Evolutionary conservation across 2,888 invertebrate genomes (phyloP).

Genomic region (Chrysolina americana): DNA sequence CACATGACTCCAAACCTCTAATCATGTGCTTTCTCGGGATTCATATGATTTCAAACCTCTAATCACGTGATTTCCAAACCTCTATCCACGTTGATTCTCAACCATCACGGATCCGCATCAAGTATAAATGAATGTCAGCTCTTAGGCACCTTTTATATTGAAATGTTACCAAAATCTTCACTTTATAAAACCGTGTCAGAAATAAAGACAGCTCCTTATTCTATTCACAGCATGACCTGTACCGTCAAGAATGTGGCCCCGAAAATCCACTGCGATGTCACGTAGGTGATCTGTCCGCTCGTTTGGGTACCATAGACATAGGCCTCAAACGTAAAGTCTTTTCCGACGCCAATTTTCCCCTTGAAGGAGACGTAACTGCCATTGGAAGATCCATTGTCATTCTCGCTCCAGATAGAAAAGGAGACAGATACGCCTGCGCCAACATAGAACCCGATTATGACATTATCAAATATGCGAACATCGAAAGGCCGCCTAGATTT

Average conservation of each 20-base stretch:
- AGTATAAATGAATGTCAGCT: too few relatives aligned
- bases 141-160: not conserved
- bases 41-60: too few relatives aligned
- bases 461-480: slow-evolving; percentile 90
- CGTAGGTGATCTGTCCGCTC: slow-evolving; percentile 90
- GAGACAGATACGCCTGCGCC: slow-evolving; percentile 87
- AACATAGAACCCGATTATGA: slow-evolving; percentile 93
- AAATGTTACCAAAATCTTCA: not conserved
- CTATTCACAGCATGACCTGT: slow-evolving; percentile 83
- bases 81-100: too few relatives aligned
- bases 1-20: too few relatives aligned
- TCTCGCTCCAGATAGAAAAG: slow-evolving; percentile 80
- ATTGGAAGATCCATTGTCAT: slow-evolving; percentile 90
- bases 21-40: too few relatives aligned
- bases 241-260: slow-evolving; percentile 88
- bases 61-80: too few relatives aligned
- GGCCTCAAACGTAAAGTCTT: slow-evolving; percentile 84
- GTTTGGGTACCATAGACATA: slow-evolving; percentile 87
- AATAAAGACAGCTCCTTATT: not conserved
- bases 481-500: slow-evolving; percentile 89
- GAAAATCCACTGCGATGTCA: slow-evolving; percentile 92
- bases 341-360: slow-evolving; percentile 89
- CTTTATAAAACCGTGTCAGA: not conserved
- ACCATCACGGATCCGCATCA: too few relatives aligned
- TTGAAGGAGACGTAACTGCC: slow-evolving; percentile 84